Conservation (phyloP, 30 jellyfish, hydroid and myxozoan species). For the Aurelia aurita region DNA sequence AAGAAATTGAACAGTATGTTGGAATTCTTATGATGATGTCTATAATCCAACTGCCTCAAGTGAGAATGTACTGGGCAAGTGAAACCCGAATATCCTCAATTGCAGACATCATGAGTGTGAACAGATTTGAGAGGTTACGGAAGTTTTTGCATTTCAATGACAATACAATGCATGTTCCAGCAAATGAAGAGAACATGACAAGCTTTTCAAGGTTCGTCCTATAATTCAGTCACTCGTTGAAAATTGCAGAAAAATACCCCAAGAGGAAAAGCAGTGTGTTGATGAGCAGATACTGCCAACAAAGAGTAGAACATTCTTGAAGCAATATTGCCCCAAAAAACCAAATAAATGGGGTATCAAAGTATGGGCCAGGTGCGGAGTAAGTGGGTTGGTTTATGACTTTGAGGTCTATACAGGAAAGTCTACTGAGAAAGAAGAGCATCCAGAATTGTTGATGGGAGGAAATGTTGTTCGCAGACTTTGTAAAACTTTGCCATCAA, state of each 20-base stretch:
- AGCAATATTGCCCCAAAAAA: conserved; percentile 23
- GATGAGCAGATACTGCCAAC: conserved; percentile 22
- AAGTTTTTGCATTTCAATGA: conserved; percentile 17
- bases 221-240: background rate
- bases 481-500: no score
- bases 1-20: conserved; percentile 19
- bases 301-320: background rate
- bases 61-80: conserved; percentile 19
- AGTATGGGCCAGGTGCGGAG: conserved; percentile 37
- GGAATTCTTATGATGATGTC: conserved; percentile 27
- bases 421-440: conserved; percentile 10
- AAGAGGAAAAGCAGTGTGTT: conserved; percentile 19
- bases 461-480: no score
- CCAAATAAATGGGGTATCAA: conserved; percentile 21
- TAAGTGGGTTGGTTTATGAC: conserved; percentile 21
- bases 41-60: conserved; percentile 2
- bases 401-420: conserved; percentile 11
- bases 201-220: conserved; percentile 28
- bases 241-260: conserved; percentile 9
- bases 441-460: conserved; percentile 5
- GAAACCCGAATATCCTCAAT: conserved; percentile 4
- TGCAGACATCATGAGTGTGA: conserved; percentile 22
- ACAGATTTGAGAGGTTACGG: conserved; percentile 6
- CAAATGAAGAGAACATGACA: conserved; percentile 2
- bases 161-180: conserved; percentile 13